Evolutionary conservation across 2,888 invertebrate genomes (phyloP).

Genomic region (Troides oblongomaculatus): DNA sequence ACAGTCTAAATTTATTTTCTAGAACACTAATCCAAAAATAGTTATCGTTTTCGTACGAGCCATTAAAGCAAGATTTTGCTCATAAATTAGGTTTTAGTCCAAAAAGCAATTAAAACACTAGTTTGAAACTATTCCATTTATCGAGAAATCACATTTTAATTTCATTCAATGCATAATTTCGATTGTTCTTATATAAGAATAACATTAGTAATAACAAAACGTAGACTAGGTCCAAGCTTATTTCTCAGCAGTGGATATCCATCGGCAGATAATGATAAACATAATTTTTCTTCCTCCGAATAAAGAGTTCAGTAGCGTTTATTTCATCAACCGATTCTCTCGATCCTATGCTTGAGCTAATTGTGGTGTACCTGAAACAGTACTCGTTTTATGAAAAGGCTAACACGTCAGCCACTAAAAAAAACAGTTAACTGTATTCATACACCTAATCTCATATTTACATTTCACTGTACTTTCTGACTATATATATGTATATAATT

Average conservation of each 20-base stretch:
- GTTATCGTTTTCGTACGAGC: neutral
- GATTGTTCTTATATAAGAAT: neutral
- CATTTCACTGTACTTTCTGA: neutral
- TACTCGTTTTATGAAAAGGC: too few relatives aligned
- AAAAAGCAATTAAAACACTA: slow-evolving; percentile 1
- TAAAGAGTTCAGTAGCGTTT: too few relatives aligned
- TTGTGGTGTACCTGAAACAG: too few relatives aligned
- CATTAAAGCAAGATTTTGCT: neutral
- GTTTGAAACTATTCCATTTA: slow-evolving; percentile 1
- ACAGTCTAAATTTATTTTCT: neutral
- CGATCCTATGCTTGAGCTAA: too few relatives aligned
- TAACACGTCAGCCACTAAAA: too few relatives aligned
- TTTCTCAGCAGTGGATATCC: too few relatives aligned
- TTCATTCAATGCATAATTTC: neutral
- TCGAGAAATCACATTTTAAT: neutral
- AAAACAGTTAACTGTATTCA: neutral
- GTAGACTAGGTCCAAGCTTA: neutral
- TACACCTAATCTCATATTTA: neutral
- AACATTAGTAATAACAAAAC: neutral
- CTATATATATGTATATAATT: neutral
- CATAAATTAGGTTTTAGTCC: neutral
- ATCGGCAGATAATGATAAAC: too few relatives aligned
- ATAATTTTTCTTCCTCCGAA: too few relatives aligned
- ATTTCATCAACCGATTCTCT: too few relatives aligned
- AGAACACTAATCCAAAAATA: neutral